phyloP scores from a whole-genome alignment of 92 coral and sea anemone species.

The Plumapathes pennacea region DNA sequence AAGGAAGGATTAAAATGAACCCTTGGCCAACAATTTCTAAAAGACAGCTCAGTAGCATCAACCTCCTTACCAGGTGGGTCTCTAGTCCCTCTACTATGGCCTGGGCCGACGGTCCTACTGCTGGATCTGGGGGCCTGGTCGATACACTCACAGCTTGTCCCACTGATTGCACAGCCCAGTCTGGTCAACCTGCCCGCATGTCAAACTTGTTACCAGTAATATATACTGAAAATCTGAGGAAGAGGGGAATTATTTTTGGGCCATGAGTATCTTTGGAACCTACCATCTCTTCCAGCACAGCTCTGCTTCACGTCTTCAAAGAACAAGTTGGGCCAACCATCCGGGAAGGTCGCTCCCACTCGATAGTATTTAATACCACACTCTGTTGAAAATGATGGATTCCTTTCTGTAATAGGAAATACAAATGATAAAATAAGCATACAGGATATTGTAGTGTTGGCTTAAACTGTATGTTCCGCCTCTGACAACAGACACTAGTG shows the following conservation, averaged over 20 bases:
- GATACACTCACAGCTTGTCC: conserved; percentile 54
- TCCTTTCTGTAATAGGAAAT: too few species aligned
- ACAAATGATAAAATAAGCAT: too few species aligned
- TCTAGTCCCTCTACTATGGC: conserved; percentile 44
- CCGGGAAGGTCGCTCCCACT: conserved; percentile 89
- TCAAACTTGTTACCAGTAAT: conserved; percentile 68
- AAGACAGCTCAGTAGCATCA: too few species aligned
- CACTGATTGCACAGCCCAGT: conserved; percentile 81
- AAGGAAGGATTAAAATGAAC: too few species aligned
- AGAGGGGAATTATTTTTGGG: too few species aligned
- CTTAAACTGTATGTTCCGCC: too few species aligned
- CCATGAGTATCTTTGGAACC: too few species aligned
- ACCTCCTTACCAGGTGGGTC: conserved; percentile 71
- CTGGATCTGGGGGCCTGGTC: conserved; percentile 77
- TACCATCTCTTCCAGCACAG: conserved; percentile 97
- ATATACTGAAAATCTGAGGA: too few species aligned
- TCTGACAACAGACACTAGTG: too few species aligned
- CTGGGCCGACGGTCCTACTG: conserved; percentile 50
- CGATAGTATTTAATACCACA: conserved; percentile 61
- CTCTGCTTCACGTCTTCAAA: conserved; percentile 87
- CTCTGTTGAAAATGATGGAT: conserved; percentile 64
- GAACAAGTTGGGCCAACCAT: conserved; percentile 96
- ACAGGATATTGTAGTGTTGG: too few species aligned
- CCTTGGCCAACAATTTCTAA: too few species aligned
- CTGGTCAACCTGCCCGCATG: conserved; percentile 69